Base-by-base conservation (phyloP, 2,797 vertebrate genomes). In the Sebastes goodei region DNA sequence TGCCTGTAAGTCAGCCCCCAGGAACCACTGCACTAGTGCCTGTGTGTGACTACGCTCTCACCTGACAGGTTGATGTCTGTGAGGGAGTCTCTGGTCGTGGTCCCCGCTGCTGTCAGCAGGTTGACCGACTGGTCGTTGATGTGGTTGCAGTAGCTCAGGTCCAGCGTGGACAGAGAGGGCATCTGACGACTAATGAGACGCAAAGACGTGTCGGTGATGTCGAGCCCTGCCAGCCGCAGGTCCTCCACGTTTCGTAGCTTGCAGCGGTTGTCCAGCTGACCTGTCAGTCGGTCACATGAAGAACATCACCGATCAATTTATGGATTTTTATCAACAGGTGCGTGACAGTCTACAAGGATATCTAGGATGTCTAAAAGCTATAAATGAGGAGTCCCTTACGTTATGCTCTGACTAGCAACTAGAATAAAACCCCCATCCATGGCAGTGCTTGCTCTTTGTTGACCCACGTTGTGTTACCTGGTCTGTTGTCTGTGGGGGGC, bases 111-210 rank as follows among this genome's bases (percentile, higher is more conserved):
- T 0, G 98, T 99, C 89, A 99, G 95, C 88, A 99, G 94, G 95
- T 99, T 98, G 78, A 98, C 96, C 9, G 97, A 98, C 96, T 99
- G 97, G 94, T 99, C 97, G 0, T 97, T 99, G 85, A 99, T 96
- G 0, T 99, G 97, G 90, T 98, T 99, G 93, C 98, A 99, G 96
- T 98, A 98, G 92, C 97, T 98, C 74, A 99, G 96, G 86, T 99
- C 97, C 77, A 99, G 95, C 86, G 93, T 96, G 92, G 97, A 96
- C 65, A 99, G 96, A 82, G 96, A 93, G 21, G 98, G 97, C 97
- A 99, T 98, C 93, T 99, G 97, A 38, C 96, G 94, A 76, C 97
- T 97, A 91, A 99, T 97, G 61, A 99, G 96, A 32, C 96, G 96
- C 68, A 99, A 89, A 5, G 98, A 98, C 0, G 96, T 91, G 0